Evolutionary conservation across 2,113 vertebrate genomes (phyloP).

Genomic region (Anarrhichthys ocellatus): DNA sequence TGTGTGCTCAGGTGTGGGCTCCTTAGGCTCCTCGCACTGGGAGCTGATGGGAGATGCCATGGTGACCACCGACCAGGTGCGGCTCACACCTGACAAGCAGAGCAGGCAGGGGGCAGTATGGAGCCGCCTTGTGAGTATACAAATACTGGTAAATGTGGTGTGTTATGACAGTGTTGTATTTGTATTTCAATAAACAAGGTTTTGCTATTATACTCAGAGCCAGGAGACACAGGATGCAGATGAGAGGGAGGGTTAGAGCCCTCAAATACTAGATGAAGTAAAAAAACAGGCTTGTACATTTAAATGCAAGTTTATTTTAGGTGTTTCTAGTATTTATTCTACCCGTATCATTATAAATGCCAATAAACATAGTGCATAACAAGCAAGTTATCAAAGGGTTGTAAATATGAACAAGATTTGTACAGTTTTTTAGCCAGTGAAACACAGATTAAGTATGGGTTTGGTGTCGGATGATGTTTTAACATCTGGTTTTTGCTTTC

Average conservation of each 20-base stretch:
- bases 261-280: neutral
- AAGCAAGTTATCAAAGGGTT: neutral
- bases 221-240: no score
- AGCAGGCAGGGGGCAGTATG: slow-evolving; percentile 96
- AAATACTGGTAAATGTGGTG: neutral
- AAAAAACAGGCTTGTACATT: neutral
- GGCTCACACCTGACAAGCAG: slow-evolving; percentile 94
- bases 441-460: neutral
- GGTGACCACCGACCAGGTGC: slow-evolving; percentile 93
- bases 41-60: slow-evolving; percentile 94
- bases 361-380: neutral
- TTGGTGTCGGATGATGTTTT: neutral
- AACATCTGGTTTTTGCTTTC: neutral
- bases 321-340: neutral
- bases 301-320: neutral
- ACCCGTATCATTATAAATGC: neutral
- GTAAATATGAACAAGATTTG: neutral
- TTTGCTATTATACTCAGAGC: neutral
- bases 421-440: neutral
- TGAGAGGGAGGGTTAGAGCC: neutral
- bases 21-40: slow-evolving; percentile 91
- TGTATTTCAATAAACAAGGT: neutral
- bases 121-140: slow-evolving; percentile 91
- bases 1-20: slow-evolving; percentile 87
- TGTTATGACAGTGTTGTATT: neutral